Evolutionary conservation across 2,797 vertebrate genomes (phyloP), one percentile per base, ranked within the genome.

Genomic region (Chelon auratus): DNA sequence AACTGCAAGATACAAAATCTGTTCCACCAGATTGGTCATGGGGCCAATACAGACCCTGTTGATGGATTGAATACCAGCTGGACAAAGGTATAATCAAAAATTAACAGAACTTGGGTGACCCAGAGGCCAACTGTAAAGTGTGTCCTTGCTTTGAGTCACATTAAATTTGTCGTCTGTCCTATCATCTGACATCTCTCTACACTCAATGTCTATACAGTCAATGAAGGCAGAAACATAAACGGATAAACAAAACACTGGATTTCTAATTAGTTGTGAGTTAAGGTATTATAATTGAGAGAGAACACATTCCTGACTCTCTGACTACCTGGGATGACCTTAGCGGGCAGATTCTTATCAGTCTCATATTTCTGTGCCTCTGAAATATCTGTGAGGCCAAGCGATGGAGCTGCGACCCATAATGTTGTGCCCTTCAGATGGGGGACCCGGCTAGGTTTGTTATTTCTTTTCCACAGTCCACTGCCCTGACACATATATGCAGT

Each of bases 311-410:
- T 26, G 24, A 26, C 39, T 48, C 42, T 54, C 18, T 62, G 62
- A 64, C 39, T 75, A 70, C 77, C 84, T 82, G 81, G 62, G 39
- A n/a, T 74, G 68, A 90, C 83, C 80, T 83, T 61, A 83, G 73
- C 57, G 58, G 40, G 65, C 72, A 67, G 82, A 90, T 91, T 76
- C 77, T 68, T 90, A 87, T 91, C 84, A 52, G 83, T 72, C 56
- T 90, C 76, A 74, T 24, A 75, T 90, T 88, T 77, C 75, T 69
- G 54, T 76, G 47, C 56, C 11, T 77, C 54, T 75, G 77, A 78
- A 77, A 80, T 82, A 65, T 72, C 57, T 79, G 39, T 40, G 81
- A 78, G 84, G 75, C 72, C 74, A 74, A 50, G 55, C 3, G 0
- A 55, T 59, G 62, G 64, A 85, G 77, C 82, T 57, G 14, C 79